Base-by-base conservation (phyloP, 2,797 vertebrate genomes). In the Carapus acus region DNA sequence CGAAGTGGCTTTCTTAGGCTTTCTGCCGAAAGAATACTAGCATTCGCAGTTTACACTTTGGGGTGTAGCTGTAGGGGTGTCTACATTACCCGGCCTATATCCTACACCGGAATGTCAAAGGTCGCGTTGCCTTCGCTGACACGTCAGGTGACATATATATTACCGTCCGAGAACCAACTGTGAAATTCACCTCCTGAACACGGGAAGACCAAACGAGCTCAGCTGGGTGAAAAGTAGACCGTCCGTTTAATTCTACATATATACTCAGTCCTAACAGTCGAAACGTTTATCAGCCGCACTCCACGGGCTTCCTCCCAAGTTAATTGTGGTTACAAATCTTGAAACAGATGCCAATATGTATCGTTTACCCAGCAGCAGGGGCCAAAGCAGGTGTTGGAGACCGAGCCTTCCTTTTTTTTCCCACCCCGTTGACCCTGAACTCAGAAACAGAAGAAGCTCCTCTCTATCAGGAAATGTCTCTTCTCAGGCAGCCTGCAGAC, bases 61-160 rank as follows among this genome's bases (percentile, higher is more conserved):
- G 62, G 73, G 62, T 81, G 73, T 79, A 46, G 80, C 67, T 34
- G 39, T 67, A 47, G 24, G 54, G 42, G 65, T 73, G 57, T 79
- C 74, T 72, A 49, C 70, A 69, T 83, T 82, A 79, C 73, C 16
- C 56, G 13, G 29, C 67, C 69, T 50, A 77, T 81, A 81, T 78
- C 70, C 71, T 72, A 61, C 44, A 20, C 24, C 1, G 52, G 75
- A 82, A 83, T 78, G 75, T 78, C 75, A 71, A 34, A 51, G 77
- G 67, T 76, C 67, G 73, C 56, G 63, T 71, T 69, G 74, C 57
- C 62, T 58, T 41, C 56, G 18, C 70, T 82, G 69, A 76, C 76
- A 74, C 73, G 70, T 62, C 68, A 59, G 49, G 19, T 81, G 73
- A 80, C 72, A 79, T 72, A 64, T 78, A 69, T 68, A 71, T 79